Base-by-base conservation (phyloP, 1,140 invertebrate species). In the Charaxes varanes region DNA sequence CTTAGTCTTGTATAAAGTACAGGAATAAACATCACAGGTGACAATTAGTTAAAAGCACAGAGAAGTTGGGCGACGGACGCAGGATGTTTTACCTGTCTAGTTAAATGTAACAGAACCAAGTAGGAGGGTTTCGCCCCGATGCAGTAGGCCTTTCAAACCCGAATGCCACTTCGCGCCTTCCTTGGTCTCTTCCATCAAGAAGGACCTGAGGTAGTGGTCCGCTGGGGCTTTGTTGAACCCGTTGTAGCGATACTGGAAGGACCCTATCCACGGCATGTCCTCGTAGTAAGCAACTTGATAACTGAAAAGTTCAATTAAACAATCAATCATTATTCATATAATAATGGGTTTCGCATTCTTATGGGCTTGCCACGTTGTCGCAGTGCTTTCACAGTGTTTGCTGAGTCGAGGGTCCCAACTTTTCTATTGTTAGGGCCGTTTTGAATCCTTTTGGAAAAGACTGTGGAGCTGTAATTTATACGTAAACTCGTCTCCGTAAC, bases 211-310 rank as follows among this genome's bases (percentile, higher is more conserved):
- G 62, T 96, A 97, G 84, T 97, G 95, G 82, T 97, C 91, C 0
- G 95, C 95, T 0, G 96, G 96, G 48, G 90, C 88, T 1, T 81
- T 51, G 11, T 89, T 85, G 71, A 98, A 98, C 2, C 96, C 96
- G 48, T 94, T 92, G 57, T 97, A 87, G 11, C 95, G 87, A 67
- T 95, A 95, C 6, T 93, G 95, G 62, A 97, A 98, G 0, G 93
- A 95, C 0, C 95, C 95, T 4, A 93, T 88, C 53, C 86, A 77
- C 0, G 93, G 90, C 36, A 90, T 87, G 69, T 98, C 96, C 78
- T 98, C 96, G 45, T 91, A 91, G 72, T 91, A 97, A 3, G 90
- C 91, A 35, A 90, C 88, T 22, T 89, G 86, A 53, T 91, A 92
- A 0, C 77, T 81, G 42, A 94, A 37, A 21, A 17, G 6, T 16